Percentiles rank a stretch among this genome's conserved stretches.
Conservation (phyloP, 2,797 vertebrate species). For the Sebastes oblongus region DNA sequence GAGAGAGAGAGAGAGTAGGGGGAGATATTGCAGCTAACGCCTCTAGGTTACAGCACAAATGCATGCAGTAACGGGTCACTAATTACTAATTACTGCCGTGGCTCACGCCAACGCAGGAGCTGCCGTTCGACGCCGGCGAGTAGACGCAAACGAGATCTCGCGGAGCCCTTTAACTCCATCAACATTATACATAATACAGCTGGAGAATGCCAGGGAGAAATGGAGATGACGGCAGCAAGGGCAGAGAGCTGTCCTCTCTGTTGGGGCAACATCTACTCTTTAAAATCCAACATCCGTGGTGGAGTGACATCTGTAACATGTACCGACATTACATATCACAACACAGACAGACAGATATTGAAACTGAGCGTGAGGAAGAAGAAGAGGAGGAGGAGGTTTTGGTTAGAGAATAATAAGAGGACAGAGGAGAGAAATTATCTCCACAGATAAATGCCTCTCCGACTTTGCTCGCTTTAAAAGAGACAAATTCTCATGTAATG, state of each 20-base stretch:
- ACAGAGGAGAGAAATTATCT: slow-evolving; percentile 64
- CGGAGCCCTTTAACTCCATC: slow-evolving; percentile 20
- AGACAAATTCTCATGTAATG: slow-evolving; percentile 84
- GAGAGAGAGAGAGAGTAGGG: background rate
- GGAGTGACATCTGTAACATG: background rate
- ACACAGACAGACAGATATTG: slow-evolving; percentile 7
- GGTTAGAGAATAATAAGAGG: slow-evolving; percentile 47
- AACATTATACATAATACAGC: background rate
- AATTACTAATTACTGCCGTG: slow-evolving; percentile 76
- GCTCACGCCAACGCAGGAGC: slow-evolving; percentile 17
- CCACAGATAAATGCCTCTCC: slow-evolving; percentile 72
- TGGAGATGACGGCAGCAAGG: background rate
- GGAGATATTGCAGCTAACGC: slow-evolving; percentile 43
- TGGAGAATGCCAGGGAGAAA: background rate
- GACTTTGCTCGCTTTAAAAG: slow-evolving; percentile 74
- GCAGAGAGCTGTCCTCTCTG: background rate
- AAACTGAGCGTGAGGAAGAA: slow-evolving; percentile 3
- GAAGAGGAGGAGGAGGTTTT: slow-evolving; percentile 27
- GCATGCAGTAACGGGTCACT: slow-evolving; percentile 66
- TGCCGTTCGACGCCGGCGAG: slow-evolving; percentile 3
- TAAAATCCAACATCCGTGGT: background rate
- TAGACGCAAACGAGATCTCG: slow-evolving; percentile 18
- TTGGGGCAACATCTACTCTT: background rate
- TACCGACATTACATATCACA: slow-evolving; percentile 9
- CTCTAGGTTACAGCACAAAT: slow-evolving; percentile 56